Conservation (phyloP, 2,888 invertebrate species). For the Colletes collaris region DNA sequence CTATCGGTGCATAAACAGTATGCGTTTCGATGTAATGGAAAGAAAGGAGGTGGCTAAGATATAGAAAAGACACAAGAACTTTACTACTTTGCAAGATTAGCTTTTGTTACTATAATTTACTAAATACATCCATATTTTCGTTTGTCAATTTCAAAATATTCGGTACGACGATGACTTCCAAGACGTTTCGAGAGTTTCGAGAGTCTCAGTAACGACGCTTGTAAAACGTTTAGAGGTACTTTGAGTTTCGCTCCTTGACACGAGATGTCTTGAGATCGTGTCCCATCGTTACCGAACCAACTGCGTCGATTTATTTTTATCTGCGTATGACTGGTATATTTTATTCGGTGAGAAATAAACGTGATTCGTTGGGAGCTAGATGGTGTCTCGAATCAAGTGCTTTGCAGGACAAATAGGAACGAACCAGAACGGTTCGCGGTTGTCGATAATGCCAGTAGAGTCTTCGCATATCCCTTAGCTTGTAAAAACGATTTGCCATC, state of each 20-base stretch:
- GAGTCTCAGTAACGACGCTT: too few relatives aligned
- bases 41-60: neutral
- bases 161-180: too few relatives aligned
- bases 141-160: neutral
- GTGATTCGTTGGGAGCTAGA: slow-evolving; percentile 1
- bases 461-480: slow-evolving; percentile 57
- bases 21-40: neutral
- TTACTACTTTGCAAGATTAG: too few relatives aligned
- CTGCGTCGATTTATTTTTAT: too few relatives aligned
- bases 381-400: slow-evolving; percentile 47
- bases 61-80: too few relatives aligned
- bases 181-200: too few relatives aligned
- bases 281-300: too few relatives aligned
- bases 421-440: slow-evolving; percentile 55
- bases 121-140: neutral
- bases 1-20: neutral
- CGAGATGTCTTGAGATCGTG: too few relatives aligned
- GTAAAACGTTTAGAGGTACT: too few relatives aligned
- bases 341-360: neutral
- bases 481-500: slow-evolving; percentile 63
- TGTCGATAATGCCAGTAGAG: slow-evolving; percentile 62
- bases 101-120: too few relatives aligned
- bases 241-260: too few relatives aligned
- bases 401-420: slow-evolving; percentile 35
- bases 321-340: too few relatives aligned